phyloP scores from a whole-genome alignment of 2,797 vertebrate species.

The Falco berigora region DNA sequence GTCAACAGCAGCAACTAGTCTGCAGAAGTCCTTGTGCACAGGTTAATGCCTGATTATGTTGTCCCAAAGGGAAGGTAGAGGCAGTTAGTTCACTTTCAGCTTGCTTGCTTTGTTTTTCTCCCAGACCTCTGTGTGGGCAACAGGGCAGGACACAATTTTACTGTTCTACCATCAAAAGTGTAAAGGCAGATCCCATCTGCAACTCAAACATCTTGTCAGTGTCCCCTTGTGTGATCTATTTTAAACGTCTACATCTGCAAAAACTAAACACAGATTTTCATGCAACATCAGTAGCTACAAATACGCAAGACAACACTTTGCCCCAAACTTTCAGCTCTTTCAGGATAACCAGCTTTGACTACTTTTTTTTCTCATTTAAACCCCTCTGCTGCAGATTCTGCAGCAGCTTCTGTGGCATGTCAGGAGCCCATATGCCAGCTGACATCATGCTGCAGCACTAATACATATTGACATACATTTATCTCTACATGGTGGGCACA shows the following conservation, averaged over 20 bases:
- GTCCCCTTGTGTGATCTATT: not conserved
- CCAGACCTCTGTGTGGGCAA: not conserved
- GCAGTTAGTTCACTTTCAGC: not conserved
- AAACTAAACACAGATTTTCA: conserved; percentile 42
- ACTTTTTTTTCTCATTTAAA: not conserved
- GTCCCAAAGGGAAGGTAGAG: not conserved
- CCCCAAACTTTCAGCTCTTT: not conserved
- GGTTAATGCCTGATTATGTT: not conserved
- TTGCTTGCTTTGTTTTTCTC: not conserved
- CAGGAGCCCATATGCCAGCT: not conserved
- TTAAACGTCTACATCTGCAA: conserved; percentile 12
- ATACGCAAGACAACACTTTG: not conserved
- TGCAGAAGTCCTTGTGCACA: not conserved
- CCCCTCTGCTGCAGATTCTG: not conserved
- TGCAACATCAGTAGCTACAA: not conserved
- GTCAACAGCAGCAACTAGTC: not conserved
- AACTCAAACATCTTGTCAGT: not conserved
- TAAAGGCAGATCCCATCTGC: not conserved
- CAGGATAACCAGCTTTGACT: not conserved
- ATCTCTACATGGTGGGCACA: not conserved
- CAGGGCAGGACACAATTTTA: not conserved
- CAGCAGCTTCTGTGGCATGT: not conserved
- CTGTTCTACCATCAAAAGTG: not conserved
- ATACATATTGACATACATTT: not conserved
- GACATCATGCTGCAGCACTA: not conserved